Evolutionary conservation across 2,113 vertebrate genomes (phyloP).

Genomic region (Lanius collurio): DNA sequence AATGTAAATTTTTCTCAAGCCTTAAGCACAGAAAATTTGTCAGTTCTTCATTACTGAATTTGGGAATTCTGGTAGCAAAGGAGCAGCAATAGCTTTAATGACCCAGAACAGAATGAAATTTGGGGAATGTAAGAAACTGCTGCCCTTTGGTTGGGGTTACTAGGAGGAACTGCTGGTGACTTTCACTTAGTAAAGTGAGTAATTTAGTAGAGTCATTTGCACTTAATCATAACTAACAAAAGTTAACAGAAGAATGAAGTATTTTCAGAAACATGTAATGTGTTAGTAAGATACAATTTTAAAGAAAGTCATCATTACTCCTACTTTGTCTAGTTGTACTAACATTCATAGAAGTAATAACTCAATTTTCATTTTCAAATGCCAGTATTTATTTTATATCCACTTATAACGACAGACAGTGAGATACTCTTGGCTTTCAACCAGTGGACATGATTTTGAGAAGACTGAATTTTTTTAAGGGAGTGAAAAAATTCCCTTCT

Average conservation of each 20-base stretch:
- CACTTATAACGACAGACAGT: not conserved
- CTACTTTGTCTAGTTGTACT: not conserved
- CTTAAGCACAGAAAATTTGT: not conserved
- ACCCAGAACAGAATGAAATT: not conserved
- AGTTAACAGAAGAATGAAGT: not conserved
- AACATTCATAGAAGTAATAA: not conserved
- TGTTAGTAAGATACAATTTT: not conserved
- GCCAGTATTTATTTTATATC: accelerated
- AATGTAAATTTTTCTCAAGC: not conserved
- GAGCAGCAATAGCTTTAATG: not conserved
- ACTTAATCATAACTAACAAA: not conserved
- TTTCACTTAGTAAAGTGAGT: not conserved
- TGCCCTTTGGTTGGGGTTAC: not conserved
- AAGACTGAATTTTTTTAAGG: not conserved
- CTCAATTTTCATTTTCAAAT: not conserved
- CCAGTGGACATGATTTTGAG: not conserved
- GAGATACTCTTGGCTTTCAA: not conserved
- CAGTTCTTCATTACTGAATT: not conserved
- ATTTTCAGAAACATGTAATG: not conserved
- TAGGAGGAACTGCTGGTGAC: not conserved
- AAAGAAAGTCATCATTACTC: not conserved
- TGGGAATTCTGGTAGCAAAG: not conserved
- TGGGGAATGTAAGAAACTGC: not conserved
- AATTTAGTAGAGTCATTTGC: not conserved
- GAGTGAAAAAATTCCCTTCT: not conserved